phyloP scores from a whole-genome alignment of 2,888 invertebrate genomes.

The Torymus tubicola region DNA sequence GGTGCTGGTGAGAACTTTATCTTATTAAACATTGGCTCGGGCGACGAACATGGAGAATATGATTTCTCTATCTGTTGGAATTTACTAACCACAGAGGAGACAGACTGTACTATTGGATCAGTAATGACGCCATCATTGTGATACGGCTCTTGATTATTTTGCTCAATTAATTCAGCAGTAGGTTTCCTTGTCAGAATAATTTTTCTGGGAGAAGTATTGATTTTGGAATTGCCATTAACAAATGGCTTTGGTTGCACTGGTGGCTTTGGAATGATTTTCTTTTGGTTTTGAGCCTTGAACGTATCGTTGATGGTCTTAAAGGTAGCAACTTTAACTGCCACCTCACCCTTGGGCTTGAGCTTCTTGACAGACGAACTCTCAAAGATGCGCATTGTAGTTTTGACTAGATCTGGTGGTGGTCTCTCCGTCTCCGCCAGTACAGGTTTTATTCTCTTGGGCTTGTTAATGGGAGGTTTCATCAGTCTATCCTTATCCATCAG shows the following conservation, averaged over 20 bases:
- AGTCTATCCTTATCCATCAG: slow-evolving; percentile 73
- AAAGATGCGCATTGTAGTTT: slow-evolving; percentile 90
- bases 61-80: slow-evolving; percentile 73
- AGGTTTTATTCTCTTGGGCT: slow-evolving; percentile 81
- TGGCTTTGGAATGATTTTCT: slow-evolving; percentile 77
- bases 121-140: slow-evolving; percentile 70
- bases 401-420: slow-evolving; percentile 93
- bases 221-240: slow-evolving; percentile 67
- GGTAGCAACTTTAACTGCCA: slow-evolving; percentile 82
- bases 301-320: slow-evolving; percentile 82
- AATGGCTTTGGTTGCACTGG: slow-evolving; percentile 77
- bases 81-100: slow-evolving; percentile 74
- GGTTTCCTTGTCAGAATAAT: slow-evolving; percentile 63
- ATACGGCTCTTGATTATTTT: slow-evolving; percentile 63
- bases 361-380: slow-evolving; percentile 79
- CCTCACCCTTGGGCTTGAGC: slow-evolving; percentile 77
- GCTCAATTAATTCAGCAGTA: slow-evolving; percentile 68
- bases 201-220: slow-evolving; percentile 73
- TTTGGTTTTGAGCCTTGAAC: slow-evolving; percentile 75
- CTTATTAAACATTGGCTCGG: slow-evolving; percentile 69
- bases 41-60: slow-evolving; percentile 69
- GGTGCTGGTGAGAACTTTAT: slow-evolving; percentile 70
- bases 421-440: slow-evolving; percentile 86
- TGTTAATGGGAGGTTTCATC: slow-evolving; percentile 74
- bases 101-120: slow-evolving; percentile 71